Base-by-base conservation (phyloP, 1,140 invertebrate genomes). In the Lepidostoma basale region DNA sequence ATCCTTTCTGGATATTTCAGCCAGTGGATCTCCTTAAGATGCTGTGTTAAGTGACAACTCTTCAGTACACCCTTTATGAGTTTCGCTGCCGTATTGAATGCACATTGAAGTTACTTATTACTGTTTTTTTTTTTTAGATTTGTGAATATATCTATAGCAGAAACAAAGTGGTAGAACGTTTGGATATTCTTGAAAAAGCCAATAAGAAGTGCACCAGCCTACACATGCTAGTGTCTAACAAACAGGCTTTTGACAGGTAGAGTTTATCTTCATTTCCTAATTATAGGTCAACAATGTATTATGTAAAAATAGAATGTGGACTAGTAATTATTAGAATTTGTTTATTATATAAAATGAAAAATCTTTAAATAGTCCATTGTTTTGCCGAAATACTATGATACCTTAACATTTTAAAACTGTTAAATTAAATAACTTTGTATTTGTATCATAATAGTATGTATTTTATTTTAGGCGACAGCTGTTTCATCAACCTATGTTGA, bases 151-250 rank as follows among this genome's bases (percentile, higher is more conserved):
- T 88, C 0, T 81, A 87, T 58, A 85, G 86, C 69, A 84, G 86
- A 72, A 85, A 79, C 23, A 87, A 86, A 74, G 84, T 85, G 54
- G 73, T 81, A 10, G 47, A 76, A 4, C 78, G 86, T 23, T 66
- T 88, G 6, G 76, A 78, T 3, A 83, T 85, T 73, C 81, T 88
- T 8, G 79, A 84, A 67, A 77, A 81, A 5, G 74, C 84, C 0
- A 83, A 80, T 47, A 84, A 85, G 36, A 81, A 83, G 28, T 86
- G 85, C 67, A 84, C 77, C 26, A 87, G 85, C 60, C 68, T 88
- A 4, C 85, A 87, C 54, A 80, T 85, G 68, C 75, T 88, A 18
- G 81, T 85, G 0, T 76, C 82, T 3, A 81, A 82, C 2, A 79
- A 74, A 0, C 82, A 85, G 70, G 76, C 81, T 2, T 88, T 87